Evolutionary conservation across 2,888 invertebrate species (phyloP), one percentile per base, ranked within the genome.

Genomic region (Macrostomum cliftonense): DNA sequence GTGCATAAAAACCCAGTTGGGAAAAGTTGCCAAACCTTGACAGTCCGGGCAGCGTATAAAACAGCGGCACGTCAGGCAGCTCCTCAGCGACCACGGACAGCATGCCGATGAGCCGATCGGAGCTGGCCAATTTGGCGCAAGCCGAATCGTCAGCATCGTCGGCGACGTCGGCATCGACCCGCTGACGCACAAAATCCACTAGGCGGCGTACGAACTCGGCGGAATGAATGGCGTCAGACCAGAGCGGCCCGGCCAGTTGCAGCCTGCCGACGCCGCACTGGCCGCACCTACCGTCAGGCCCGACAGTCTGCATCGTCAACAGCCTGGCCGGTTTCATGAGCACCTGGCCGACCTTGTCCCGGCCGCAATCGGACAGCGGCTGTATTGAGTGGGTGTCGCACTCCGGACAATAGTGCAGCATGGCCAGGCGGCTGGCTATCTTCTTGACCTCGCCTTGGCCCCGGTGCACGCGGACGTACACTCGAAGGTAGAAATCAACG

Each of bases 401-500:
- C 0, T 88, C 89, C 1, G 78, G 78, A 66, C 95, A 97, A 57
- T 83, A 81, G 68, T 83, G 85, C 2, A 89, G 79, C 76, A 82
- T 78, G 0, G 88, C 81, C 45, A 86, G 74, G 65, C 91, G 88
- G 59, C 83, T 83, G 47, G 57, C 59, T 0, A 64, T 59, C 40
- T 78, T 77, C 73, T 97, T 95, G 61, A 88, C 91, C 58, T 79
- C 79, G 40, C 77, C 73, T 46, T 83, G 82, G 38, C 89, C 81
- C 0, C 80, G 77, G 59, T 76, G 79, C 0, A 99, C 74, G 59
- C 79, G 78, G 1, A 97, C 85, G 68, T 95, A 91, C 11, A 95
- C 80, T 52, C 97, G 74, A 39, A 95, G 79, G 67, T 97, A 97
- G 73, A 97, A 99, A 70, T 99, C 97, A 0, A 82, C 85, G 19